Conservation (phyloP, 2,888 invertebrate genomes). For the Drosophila barbarae region DNA sequence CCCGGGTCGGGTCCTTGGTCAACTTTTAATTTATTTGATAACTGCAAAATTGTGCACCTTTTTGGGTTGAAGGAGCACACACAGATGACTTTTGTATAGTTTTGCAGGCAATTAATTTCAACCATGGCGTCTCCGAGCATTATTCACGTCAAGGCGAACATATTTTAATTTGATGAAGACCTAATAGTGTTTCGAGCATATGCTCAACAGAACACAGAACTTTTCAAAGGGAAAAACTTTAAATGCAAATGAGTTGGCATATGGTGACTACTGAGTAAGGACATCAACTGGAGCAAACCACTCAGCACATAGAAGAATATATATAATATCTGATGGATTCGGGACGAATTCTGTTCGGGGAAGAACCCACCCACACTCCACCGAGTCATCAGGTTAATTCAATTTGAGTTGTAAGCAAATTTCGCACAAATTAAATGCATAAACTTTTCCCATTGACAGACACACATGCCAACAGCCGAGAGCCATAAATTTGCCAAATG, state of each 20-base stretch:
- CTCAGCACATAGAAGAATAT: not conserved
- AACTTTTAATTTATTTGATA: conserved; percentile 64
- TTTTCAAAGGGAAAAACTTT: conserved; percentile 43
- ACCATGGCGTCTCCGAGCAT: conserved; percentile 47
- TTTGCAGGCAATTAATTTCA: conserved; percentile 67
- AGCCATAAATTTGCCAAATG: conserved; percentile 66
- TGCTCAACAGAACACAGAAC: conserved; percentile 43
- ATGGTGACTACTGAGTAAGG: conserved; percentile 18
- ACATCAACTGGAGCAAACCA: conserved; percentile 17
- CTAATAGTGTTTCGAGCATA: conserved; percentile 57
- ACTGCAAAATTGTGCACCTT: conserved; percentile 55
- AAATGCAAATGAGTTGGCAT: conserved; percentile 52
- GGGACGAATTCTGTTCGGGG: conserved; percentile 8
- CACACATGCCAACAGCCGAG: conserved; percentile 23
- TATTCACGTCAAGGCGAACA: conserved; percentile 58
- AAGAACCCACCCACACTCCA: conserved; percentile 33
- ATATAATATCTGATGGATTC: not conserved
- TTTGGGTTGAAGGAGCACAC: conserved; percentile 13
- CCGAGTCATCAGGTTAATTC: conserved; percentile 67
- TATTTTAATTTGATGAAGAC: conserved; percentile 70
- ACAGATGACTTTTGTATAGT: conserved; percentile 43
- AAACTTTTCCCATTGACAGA: conserved; percentile 66
- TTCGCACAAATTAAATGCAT: conserved; percentile 67
- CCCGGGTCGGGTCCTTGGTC: conserved; percentile 38
- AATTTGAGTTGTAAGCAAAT: conserved; percentile 69